These are phyloP conservation scores for Nomada ferruginata DNA, from an alignment of 2,888 invertebrate species.

Conservation along the genomic window DNA sequence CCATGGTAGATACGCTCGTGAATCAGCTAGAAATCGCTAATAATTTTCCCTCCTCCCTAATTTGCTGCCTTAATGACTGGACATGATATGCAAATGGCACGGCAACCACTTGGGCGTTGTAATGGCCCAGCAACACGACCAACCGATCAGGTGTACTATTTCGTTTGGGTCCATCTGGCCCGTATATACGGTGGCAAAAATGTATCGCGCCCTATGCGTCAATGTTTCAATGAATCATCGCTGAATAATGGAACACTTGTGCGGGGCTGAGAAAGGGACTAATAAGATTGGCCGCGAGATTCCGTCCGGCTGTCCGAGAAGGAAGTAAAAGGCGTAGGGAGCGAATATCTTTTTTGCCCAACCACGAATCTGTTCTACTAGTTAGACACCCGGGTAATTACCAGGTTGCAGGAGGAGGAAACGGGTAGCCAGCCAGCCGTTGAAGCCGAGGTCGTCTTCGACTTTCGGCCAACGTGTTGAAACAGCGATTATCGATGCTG, in stretches of 20 bases:
- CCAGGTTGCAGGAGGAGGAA: constrained; percentile 48
- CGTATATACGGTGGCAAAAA: constrained; percentile 48
- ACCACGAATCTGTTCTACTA: constrained; percentile 20
- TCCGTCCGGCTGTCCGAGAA: constrained; percentile 22
- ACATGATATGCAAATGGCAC: constrained; percentile 63
- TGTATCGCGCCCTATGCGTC: neutral
- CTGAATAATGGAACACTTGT: constrained; percentile 31
- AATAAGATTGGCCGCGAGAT: constrained; percentile 10
- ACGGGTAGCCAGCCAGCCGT: constrained; percentile 45
- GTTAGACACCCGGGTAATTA: constrained; percentile 48
- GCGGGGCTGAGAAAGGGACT: neutral
- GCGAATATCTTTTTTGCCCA: constrained; percentile 18
- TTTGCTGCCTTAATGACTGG: constrained; percentile 66
- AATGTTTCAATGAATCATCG: constrained; percentile 42
- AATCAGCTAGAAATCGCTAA: constrained; percentile 48
- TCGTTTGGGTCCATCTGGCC: constrained; percentile 1
- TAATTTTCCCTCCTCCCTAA: constrained; percentile 50
- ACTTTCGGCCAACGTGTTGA: constrained; percentile 7
- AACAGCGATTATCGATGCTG: constrained; percentile 4
- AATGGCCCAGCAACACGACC: constrained; percentile 38
- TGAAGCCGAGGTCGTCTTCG: constrained; percentile 49
- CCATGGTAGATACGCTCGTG: constrained; percentile 20
- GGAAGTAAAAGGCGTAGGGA: neutral
- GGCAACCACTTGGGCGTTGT: constrained; percentile 34
- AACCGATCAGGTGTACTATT: constrained; percentile 40